A percentile compares a stretch with the other conserved stretches of the same genome.
These are phyloP conservation scores for Zygogramma bicolorata DNA, from an alignment of 2,888 invertebrate genomes.

Conservation along the genomic window DNA sequence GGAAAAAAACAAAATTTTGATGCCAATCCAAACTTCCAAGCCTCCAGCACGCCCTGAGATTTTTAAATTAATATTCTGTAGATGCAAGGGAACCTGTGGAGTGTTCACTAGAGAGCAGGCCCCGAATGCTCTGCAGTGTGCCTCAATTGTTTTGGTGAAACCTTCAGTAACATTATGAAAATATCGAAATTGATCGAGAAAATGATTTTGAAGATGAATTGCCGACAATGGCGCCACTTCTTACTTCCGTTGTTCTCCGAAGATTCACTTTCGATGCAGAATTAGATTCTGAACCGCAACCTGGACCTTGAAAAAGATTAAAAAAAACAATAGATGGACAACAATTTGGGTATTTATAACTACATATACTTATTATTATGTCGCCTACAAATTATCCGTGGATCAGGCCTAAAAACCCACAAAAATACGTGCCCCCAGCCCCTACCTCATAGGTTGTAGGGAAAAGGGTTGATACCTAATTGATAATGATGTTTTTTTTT, in stretches of 20 bases:
- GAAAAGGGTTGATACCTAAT: not conserved
- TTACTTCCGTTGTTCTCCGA: not conserved
- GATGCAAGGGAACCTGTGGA: not conserved
- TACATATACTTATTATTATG: not conserved
- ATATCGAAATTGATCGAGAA: too few species aligned
- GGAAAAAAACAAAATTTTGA: not conserved
- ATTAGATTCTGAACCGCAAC: not conserved
- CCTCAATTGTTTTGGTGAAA: too few species aligned
- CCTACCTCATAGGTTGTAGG: too few species aligned
- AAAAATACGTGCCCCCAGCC: not conserved
- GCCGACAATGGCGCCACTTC: not conserved
- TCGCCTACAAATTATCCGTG: not conserved
- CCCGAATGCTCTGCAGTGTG: too few species aligned
- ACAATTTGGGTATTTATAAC: not conserved
- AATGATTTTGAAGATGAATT: too few species aligned
- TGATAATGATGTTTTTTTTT: not conserved
- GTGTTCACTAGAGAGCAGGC: too few species aligned
- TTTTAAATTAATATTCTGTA: not conserved
- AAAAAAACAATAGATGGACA: not conserved
- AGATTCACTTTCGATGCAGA: not conserved
- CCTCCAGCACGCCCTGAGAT: not conserved
- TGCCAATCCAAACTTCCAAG: not conserved
- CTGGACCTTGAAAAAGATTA: not conserved
- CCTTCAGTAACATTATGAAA: too few species aligned
- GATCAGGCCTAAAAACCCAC: not conserved